A percentile compares a stretch with the other conserved stretches of the same genome.
Evolutionary conservation across 2,797 vertebrate species (phyloP).

Genomic region (Diglossa cyanea): DNA sequence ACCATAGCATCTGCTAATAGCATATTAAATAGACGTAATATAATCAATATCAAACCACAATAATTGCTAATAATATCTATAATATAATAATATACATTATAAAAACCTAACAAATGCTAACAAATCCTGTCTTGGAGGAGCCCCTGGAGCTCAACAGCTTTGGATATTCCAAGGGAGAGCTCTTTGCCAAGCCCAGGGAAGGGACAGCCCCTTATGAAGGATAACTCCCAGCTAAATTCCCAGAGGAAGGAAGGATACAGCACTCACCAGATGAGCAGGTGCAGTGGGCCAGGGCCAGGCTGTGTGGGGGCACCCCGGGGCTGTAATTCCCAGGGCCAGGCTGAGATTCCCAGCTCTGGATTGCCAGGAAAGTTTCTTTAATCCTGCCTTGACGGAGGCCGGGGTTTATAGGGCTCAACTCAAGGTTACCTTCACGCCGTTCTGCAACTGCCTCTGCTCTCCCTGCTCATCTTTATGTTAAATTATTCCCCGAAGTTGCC

Average conservation of each 20-base stretch:
- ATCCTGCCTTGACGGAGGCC: background rate
- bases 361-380: constrained; percentile 7
- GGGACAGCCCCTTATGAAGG: fast-evolving
- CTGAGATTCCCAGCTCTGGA: background rate
- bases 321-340: background rate
- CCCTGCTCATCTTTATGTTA: background rate
- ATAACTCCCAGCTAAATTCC: background rate
- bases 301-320: background rate
- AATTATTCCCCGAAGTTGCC: background rate
- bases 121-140: background rate
- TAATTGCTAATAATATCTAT: too few species aligned
- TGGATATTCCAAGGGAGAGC: background rate
- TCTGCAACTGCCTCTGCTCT: background rate
- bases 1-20: background rate
- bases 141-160: fast-evolving
- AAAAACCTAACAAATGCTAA: background rate
- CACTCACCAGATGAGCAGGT: background rate
- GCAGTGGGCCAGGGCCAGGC: background rate
- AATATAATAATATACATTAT: background rate
- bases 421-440: constrained; percentile 38
- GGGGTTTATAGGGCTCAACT: background rate
- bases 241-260: background rate
- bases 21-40: background rate
- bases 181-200: background rate
- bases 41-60: background rate